Conservation (phyloP, 2,113 vertebrate genomes). For the Pheucticus melanocephalus region DNA sequence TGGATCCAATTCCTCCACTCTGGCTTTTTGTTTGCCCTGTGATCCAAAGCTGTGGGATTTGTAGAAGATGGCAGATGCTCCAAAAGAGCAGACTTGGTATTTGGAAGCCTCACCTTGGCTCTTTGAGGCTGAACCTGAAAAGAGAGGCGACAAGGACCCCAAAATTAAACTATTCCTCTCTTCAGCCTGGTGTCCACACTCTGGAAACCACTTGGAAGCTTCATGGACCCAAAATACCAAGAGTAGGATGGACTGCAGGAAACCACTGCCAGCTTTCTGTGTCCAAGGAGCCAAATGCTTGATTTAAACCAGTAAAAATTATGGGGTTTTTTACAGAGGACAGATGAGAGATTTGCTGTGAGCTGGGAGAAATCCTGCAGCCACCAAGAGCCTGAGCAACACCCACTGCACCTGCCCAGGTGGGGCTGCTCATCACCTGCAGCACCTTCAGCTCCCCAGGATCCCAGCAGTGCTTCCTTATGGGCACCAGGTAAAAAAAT, state of each 20-base stretch:
- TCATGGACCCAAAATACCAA: neutral
- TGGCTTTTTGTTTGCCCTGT: neutral
- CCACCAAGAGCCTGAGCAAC: neutral
- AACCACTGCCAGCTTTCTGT: neutral
- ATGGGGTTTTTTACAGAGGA: neutral
- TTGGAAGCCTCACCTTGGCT: neutral
- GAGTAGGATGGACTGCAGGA: neutral
- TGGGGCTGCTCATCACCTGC: neutral
- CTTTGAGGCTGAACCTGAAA: neutral
- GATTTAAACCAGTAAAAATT: neutral
- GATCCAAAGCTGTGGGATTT: neutral
- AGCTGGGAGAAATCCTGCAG: neutral
- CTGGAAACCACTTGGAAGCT: neutral
- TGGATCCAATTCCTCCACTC: neutral
- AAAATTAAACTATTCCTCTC: neutral
- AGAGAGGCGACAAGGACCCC: neutral
- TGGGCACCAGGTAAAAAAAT: neutral
- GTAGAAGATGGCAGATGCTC: neutral
- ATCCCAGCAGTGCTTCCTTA: neutral
- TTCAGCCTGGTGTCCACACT: neutral
- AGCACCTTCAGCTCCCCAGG: neutral
- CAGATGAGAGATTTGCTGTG: neutral
- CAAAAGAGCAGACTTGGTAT: neutral
- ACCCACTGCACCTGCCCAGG: neutral
- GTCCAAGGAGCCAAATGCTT: neutral